Conservation (phyloP, 2,113 vertebrate species). For the Varanus salvator region DNA sequence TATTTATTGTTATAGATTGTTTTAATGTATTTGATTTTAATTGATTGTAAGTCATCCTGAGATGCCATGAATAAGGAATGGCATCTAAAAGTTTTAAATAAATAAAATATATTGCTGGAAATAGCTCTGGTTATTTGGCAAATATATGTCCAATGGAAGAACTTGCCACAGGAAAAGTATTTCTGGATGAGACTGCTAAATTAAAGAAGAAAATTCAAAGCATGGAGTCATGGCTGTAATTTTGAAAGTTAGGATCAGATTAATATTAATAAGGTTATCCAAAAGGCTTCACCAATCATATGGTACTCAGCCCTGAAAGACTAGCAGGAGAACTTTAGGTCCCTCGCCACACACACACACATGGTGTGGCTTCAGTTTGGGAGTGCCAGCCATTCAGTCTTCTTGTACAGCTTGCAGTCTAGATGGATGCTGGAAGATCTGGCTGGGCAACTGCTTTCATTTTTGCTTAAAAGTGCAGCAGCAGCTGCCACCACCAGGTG, state of each 20-base stretch:
- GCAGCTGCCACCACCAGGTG: too few relatives aligned
- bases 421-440: too few relatives aligned
- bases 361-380: neutral
- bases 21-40: too few relatives aligned
- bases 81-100: too few relatives aligned
- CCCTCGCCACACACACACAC: neutral
- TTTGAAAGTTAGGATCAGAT: neutral
- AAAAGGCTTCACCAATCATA: neutral
- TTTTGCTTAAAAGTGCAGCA: too few relatives aligned
- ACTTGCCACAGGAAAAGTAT: neutral
- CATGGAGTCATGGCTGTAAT: neutral
- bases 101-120: neutral
- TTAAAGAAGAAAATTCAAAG: neutral
- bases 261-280: neutral
- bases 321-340: neutral
- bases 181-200: neutral
- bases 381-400: neutral
- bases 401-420: neutral
- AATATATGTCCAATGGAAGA: slow-evolving; percentile 16
- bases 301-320: neutral
- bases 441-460: too few relatives aligned
- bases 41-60: too few relatives aligned
- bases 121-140: neutral
- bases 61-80: too few relatives aligned
- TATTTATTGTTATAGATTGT: too few relatives aligned